Evolutionary conservation across 2,113 vertebrate genomes (phyloP).

Genomic region (Chauna torquata): DNA sequence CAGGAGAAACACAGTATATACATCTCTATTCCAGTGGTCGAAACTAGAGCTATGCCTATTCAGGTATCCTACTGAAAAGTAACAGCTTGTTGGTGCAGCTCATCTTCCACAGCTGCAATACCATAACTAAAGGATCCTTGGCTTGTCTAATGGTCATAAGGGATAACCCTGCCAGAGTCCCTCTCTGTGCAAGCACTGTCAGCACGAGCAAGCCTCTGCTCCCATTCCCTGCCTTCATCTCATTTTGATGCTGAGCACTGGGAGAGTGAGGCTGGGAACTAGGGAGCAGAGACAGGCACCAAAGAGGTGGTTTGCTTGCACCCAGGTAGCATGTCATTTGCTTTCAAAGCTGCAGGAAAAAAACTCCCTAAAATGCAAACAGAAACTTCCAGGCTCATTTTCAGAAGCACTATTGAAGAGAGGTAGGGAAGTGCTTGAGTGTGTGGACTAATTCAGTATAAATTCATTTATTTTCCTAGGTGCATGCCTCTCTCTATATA

Average conservation of each 20-base stretch:
- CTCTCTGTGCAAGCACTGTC: fast-evolving
- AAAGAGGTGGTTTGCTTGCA: background rate
- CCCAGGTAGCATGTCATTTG: background rate
- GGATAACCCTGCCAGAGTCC: background rate
- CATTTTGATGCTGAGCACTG: background rate
- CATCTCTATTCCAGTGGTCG: background rate
- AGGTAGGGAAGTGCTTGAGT: background rate
- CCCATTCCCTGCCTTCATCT: background rate
- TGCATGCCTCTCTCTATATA: background rate
- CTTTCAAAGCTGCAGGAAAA: background rate
- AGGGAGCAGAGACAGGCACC: background rate
- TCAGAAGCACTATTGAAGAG: background rate
- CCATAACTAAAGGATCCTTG: background rate
- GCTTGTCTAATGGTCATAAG: background rate
- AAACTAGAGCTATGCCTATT: background rate
- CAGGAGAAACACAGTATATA: background rate
- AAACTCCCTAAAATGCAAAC: background rate
- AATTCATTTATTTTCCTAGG: background rate
- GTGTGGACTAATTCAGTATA: background rate
- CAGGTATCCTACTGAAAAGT: background rate
- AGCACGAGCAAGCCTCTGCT: background rate
- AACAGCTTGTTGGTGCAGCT: background rate
- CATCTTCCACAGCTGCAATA: background rate
- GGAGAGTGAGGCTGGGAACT: background rate
- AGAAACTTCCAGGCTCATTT: background rate